These are phyloP conservation scores for Etheostoma spectabile DNA, from an alignment of 2,113 vertebrate species.

Conservation along the genomic window DNA sequence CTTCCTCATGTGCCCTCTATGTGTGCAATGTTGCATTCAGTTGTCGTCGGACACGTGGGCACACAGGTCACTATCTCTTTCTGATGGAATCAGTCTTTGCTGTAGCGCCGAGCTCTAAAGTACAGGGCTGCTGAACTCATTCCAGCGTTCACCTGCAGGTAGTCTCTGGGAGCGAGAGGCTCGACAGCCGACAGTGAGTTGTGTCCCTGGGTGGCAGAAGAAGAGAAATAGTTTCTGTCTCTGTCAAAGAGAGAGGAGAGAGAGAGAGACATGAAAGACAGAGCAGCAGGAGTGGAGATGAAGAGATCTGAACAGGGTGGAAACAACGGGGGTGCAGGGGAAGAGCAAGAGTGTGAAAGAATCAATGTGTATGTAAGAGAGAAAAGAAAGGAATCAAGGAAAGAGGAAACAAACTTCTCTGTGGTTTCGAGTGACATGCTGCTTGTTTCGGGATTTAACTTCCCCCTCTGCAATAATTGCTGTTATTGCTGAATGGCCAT, in stretches of 20 bases:
- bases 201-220: conserved; percentile 50
- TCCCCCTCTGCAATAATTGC: background rate
- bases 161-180: background rate
- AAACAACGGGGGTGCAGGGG: conserved; percentile 31
- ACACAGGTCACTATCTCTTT: background rate
- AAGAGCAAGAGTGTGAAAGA: conserved; percentile 17
- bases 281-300: conserved; percentile 64
- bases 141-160: conserved; percentile 7
- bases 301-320: conserved; percentile 44
- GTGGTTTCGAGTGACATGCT: conserved; percentile 1
- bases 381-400: conserved; percentile 26
- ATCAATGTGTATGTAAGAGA: conserved; percentile 49
- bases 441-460: conserved; percentile 18
- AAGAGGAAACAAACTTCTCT: conserved; percentile 39
- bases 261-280: conserved; percentile 54
- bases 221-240: conserved; percentile 55
- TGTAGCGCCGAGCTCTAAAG: background rate
- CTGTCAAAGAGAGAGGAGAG: conserved; percentile 45
- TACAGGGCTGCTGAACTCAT: background rate
- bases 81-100: background rate
- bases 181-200: conserved; percentile 3
- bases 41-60: background rate
- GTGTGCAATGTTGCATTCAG: background rate
- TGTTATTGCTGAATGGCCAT: background rate
- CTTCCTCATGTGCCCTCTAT: background rate